A percentile compares a stretch with the other conserved stretches of the same genome.
phyloP scores from a whole-genome alignment of 2,797 vertebrate species.

The Fistularia commersonii region DNA sequence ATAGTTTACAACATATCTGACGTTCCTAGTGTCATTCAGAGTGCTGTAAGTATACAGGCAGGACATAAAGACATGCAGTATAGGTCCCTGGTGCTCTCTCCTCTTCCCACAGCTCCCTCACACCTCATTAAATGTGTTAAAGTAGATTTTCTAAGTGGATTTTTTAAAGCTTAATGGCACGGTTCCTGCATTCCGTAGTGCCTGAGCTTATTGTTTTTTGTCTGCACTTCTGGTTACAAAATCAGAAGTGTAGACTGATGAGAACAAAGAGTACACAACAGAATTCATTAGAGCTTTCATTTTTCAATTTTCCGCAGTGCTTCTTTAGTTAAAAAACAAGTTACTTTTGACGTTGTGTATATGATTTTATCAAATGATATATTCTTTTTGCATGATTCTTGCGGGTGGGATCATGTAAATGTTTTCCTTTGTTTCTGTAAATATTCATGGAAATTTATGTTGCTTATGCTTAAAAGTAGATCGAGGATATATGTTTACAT shows the following conservation, averaged over 20 bases:
- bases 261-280: constrained; percentile 16
- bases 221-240: constrained; percentile 18
- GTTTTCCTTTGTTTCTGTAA: no score
- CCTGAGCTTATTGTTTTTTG: constrained; percentile 25
- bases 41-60: constrained; percentile 30
- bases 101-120: constrained; percentile 34
- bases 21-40: constrained; percentile 11
- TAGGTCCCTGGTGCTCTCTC: constrained; percentile 19
- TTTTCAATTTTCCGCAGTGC: constrained; percentile 8
- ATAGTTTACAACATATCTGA: constrained; percentile 13
- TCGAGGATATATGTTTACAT: no score
- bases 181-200: constrained; percentile 28
- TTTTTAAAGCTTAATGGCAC: constrained; percentile 47
- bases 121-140: constrained; percentile 53
- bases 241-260: constrained; percentile 3
- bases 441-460: no score
- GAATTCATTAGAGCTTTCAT: constrained; percentile 11
- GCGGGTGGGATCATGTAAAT: no score
- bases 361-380: no score
- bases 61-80: constrained; percentile 34
- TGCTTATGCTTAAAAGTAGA: no score
- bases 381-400: no score
- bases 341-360: no score
- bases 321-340: constrained; percentile 5
- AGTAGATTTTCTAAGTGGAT: constrained; percentile 45